These are phyloP conservation scores for Erinaceus europaeus DNA, from an alignment of 2,113 vertebrate genomes.

Conservation along the genomic window DNA sequence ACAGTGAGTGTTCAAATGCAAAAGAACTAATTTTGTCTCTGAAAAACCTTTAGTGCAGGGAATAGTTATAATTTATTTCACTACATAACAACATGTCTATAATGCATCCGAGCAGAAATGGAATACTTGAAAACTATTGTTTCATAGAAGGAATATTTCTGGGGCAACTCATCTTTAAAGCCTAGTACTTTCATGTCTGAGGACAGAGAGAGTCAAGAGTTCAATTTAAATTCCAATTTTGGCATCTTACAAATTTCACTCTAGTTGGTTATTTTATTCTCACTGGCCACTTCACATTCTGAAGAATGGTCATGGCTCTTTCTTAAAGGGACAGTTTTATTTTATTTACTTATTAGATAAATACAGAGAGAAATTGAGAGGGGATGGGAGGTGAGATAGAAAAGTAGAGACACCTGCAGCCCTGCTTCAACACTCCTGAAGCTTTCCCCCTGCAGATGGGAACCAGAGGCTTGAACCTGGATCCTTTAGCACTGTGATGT, in stretches of 20 bases:
- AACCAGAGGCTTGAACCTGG: too few relatives aligned
- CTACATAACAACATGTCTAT: background rate
- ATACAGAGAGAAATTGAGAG: too few relatives aligned
- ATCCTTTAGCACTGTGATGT: too few relatives aligned
- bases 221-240: background rate
- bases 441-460: too few relatives aligned
- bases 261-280: slow-evolving; percentile 10
- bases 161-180: too few relatives aligned
- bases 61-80: background rate
- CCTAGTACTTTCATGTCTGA: too few relatives aligned
- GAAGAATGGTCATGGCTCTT: too few relatives aligned
- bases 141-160: background rate
- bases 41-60: background rate
- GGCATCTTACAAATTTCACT: background rate
- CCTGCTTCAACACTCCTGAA: too few relatives aligned
- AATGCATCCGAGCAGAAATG: background rate
- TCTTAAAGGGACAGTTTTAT: too few relatives aligned
- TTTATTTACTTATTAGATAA: too few relatives aligned
- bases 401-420: too few relatives aligned
- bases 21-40: background rate
- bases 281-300: background rate
- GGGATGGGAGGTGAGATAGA: too few relatives aligned
- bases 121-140: background rate
- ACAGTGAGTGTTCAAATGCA: background rate
- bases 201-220: background rate